Percentiles rank a stretch among this genome's conserved stretches.
Conservation (phyloP, 2,888 invertebrate genomes). For the Cylindroiulus punctatus region DNA sequence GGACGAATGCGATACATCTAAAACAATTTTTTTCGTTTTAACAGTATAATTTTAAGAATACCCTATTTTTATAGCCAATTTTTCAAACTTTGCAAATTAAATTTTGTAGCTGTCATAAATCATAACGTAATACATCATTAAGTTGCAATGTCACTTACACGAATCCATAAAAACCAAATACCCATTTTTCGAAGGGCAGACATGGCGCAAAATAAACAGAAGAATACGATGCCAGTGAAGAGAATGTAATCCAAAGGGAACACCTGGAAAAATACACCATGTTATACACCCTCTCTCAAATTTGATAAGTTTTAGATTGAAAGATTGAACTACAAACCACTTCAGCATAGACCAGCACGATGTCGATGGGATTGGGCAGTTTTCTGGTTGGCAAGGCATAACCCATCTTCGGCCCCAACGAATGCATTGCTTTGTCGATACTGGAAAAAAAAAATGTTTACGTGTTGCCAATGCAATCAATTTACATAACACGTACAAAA, state of each 20-base stretch:
- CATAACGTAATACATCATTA: no score
- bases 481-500: no score
- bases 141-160: constrained; percentile 61
- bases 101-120: no score
- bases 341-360: constrained; percentile 65
- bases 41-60: not conserved
- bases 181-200: constrained; percentile 66
- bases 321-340: constrained; percentile 61
- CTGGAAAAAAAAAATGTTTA: constrained; percentile 61
- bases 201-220: constrained; percentile 66
- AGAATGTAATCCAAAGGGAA: constrained; percentile 67
- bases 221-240: constrained; percentile 64
- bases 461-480: no score
- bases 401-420: constrained; percentile 65
- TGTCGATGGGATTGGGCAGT: constrained; percentile 66
- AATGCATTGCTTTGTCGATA: constrained; percentile 67
- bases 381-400: constrained; percentile 65
- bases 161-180: constrained; percentile 66
- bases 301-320: constrained; percentile 5
- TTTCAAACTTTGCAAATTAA: no score
- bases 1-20: constrained; percentile 67
- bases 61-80: no score
- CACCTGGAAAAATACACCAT: constrained; percentile 61
- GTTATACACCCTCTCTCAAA: not conserved
- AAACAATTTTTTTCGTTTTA: not conserved